Base-by-base conservation (phyloP, 2,797 vertebrate genomes). In the Nothura maculosa region DNA sequence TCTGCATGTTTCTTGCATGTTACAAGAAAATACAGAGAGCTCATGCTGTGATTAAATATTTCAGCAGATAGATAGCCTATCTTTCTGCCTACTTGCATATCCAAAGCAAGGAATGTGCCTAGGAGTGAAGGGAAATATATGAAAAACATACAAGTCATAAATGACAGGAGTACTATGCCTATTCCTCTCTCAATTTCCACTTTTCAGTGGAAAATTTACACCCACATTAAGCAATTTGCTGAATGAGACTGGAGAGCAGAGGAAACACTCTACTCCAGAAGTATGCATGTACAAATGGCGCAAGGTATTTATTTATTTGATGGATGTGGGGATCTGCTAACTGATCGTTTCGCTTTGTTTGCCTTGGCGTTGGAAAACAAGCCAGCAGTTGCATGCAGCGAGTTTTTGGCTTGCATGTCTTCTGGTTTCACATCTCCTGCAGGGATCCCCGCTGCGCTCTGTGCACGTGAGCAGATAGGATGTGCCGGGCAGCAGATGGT, bases 271-370 rank as follows among this genome's bases (percentile, higher is more conserved):
- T 40, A 15, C 27, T 80, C 40, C 4, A 6, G 50, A 10, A 64
- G 10, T 12, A 45, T 19, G 32, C 25, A 32, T 0, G 0, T 45
- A 3, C 36, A 6, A 12, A 50, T 64, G 25, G 40, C 15, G 27
- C 34, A 27, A 52, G 52, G 27, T 1, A 0, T 73, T 57, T 0
- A 0, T 60, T 57, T 0, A 0, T 60, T 66, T 50, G 38, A 34
- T 10, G 27, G 8, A 13, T 12, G 24, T 10, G 19, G 7, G 12
- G 20, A 3, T 6, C 6, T 15, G 3, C 7, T 66, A 50, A 21
- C 25, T 60, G 19, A 36, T 36, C 55, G 36, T 52, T 61, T 42
- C 84, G 38, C 57, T 61, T 30, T 67, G 28, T 54, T 45, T 11
- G 28, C 28, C 18, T 60, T 52, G 27, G 21, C 83, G 45, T 25